phyloP scores from a whole-genome alignment of 2,797 vertebrate genomes.

The Delichon dasypus region DNA sequence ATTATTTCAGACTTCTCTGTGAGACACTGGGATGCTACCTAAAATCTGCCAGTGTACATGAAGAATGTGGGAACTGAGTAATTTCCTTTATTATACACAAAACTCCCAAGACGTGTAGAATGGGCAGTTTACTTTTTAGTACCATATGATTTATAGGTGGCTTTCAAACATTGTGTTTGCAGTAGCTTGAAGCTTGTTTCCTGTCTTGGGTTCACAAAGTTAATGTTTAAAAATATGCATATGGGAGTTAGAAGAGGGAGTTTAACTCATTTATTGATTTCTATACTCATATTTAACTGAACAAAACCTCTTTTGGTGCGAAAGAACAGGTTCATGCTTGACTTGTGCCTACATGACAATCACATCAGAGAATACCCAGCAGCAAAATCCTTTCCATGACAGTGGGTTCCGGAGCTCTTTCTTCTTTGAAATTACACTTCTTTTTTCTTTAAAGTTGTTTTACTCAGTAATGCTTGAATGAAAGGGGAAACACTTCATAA shows the following conservation, averaged over 20 bases:
- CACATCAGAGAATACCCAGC: conserved; percentile 5
- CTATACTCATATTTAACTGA: conserved; percentile 2
- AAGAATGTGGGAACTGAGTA: background rate
- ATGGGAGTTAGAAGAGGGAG: background rate
- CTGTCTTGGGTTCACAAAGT: background rate
- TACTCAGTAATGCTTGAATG: conserved; percentile 29
- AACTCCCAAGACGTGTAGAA: background rate
- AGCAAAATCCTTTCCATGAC: conserved; percentile 55
- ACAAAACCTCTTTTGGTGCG: background rate
- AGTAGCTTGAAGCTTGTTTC: conserved; percentile 11
- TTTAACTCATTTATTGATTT: conserved; percentile 29
- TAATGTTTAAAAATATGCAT: background rate
- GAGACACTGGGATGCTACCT: background rate
- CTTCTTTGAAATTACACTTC: conserved; percentile 33
- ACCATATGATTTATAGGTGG: background rate
- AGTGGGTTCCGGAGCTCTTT: conserved; percentile 28
- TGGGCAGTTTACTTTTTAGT: background rate
- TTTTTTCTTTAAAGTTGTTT: conserved; percentile 14
- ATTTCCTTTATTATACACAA: background rate
- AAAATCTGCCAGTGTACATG: background rate
- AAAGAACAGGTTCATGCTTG: conserved; percentile 49
- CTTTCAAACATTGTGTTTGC: background rate
- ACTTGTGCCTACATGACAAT: conserved; percentile 25
- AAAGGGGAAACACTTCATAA: conserved; percentile 15
- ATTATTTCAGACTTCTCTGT: background rate